These are phyloP conservation scores for Tinamus guttatus DNA, from an alignment of 2,113 vertebrate species.

Conservation along the genomic window DNA sequence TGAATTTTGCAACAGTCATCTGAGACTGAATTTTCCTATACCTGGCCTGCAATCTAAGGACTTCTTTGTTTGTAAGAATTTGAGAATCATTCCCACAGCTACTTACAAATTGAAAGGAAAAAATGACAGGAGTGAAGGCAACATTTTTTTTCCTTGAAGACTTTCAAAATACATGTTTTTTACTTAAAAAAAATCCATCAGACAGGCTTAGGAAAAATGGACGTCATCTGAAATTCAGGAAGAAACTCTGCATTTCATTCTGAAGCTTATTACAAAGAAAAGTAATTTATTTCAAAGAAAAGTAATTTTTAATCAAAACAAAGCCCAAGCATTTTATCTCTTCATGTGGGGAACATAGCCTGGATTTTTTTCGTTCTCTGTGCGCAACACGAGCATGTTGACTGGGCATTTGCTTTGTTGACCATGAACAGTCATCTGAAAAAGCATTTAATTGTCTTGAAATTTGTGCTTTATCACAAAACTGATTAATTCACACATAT, in stretches of 20 bases:
- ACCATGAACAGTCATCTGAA: background rate
- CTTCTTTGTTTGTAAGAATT: background rate
- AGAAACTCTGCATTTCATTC: background rate
- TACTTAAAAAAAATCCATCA: background rate
- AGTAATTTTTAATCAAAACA: background rate
- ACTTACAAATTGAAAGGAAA: background rate
- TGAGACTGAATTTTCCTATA: background rate
- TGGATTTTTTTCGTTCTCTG: background rate
- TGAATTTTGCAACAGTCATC: background rate
- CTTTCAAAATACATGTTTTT: background rate
- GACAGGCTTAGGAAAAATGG: background rate
- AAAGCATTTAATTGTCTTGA: fast-evolving
- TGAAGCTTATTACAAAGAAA: background rate
- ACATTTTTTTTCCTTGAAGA: background rate
- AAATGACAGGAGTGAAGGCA: background rate
- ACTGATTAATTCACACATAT: background rate
- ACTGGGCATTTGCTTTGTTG: background rate
- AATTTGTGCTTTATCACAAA: background rate
- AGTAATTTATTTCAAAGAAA: background rate
- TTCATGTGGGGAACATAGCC: background rate
- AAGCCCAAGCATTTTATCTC: background rate
- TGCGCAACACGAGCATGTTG: background rate
- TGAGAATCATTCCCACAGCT: background rate
- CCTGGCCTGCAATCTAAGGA: background rate
- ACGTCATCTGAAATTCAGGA: background rate